phyloP scores from a whole-genome alignment of 1,140 invertebrate genomes.

The Galleria mellonella region DNA sequence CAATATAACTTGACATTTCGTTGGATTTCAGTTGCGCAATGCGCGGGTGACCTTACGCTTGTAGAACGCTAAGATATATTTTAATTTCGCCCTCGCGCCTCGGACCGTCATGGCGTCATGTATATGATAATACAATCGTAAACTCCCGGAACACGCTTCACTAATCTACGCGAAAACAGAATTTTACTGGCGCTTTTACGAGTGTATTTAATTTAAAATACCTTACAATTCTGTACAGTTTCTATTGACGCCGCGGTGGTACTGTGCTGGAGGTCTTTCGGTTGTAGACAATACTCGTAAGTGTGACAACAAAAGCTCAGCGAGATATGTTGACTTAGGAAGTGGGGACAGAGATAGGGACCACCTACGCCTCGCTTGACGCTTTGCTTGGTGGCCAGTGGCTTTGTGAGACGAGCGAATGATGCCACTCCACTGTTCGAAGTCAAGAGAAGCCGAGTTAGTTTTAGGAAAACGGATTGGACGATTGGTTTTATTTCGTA shows the following conservation, averaged over 20 bases:
- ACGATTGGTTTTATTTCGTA: too few relatives aligned
- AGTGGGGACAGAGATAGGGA: background rate
- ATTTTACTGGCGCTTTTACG: constrained; percentile 1
- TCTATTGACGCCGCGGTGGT: background rate
- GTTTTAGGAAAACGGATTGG: too few relatives aligned
- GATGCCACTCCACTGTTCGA: too few relatives aligned
- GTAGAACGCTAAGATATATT: too few relatives aligned
- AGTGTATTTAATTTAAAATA: constrained; percentile 2
- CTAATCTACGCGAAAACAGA: background rate
- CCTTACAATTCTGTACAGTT: background rate
- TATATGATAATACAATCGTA: constrained; percentile 1
- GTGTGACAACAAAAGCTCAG: constrained; percentile 1
- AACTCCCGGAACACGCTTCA: background rate
- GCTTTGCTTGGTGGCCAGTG: background rate
- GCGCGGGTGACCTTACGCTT: too few relatives aligned
- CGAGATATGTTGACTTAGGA: background rate
- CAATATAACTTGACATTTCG: too few relatives aligned
- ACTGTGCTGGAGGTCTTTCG: background rate
- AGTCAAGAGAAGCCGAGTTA: too few relatives aligned
- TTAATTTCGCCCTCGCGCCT: too few relatives aligned
- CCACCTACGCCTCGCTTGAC: constrained; percentile 2
- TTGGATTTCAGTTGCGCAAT: too few relatives aligned
- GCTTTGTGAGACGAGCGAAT: background rate
- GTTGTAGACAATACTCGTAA: background rate
- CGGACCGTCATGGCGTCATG: too few relatives aligned